Conservation (phyloP, 2,888 invertebrate species). For the Drosophila macrospina region DNA sequence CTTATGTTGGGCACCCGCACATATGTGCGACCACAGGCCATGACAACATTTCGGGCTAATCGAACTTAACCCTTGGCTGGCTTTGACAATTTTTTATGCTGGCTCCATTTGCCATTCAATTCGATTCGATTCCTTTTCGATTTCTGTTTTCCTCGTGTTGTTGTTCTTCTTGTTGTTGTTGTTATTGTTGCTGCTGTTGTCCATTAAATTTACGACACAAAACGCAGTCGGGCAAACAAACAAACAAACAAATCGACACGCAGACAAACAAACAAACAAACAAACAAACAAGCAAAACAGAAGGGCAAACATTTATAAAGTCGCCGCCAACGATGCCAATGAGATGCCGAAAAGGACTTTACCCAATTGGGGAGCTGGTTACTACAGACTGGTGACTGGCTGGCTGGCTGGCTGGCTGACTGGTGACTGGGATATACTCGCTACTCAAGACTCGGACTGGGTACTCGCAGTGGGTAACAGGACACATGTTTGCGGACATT, state of each 20-base stretch:
- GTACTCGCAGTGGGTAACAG: slow-evolving; percentile 23
- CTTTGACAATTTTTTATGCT: slow-evolving; percentile 80
- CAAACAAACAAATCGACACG: slow-evolving; percentile 72
- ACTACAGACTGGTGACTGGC: slow-evolving; percentile 17
- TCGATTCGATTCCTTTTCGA: slow-evolving; percentile 78
- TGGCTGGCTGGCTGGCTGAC: too few species aligned
- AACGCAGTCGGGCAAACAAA: slow-evolving; percentile 76
- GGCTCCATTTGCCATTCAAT: slow-evolving; percentile 78
- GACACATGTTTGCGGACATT: slow-evolving; percentile 80
- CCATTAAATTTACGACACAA: slow-evolving; percentile 81
- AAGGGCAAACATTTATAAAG: slow-evolving; percentile 80
- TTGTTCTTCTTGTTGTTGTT: slow-evolving; percentile 26
- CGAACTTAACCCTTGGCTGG: slow-evolving; percentile 80
- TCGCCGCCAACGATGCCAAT: slow-evolving; percentile 73
- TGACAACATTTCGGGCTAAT: slow-evolving; percentile 81
- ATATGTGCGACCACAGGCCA: slow-evolving; percentile 81
- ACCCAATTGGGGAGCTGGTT: slow-evolving; percentile 39
- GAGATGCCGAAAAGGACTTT: slow-evolving; percentile 31
- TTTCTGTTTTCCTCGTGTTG: slow-evolving; percentile 45
- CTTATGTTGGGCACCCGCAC: slow-evolving; percentile 50
- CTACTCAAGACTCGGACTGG: background rate
- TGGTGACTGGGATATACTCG: slow-evolving; percentile 1
- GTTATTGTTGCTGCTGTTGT: slow-evolving; percentile 53
- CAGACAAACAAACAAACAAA: slow-evolving; percentile 73
- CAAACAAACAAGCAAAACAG: slow-evolving; percentile 28